Evolutionary conservation across 2,113 vertebrate species (phyloP).

Genomic region (Salvelinus fontinalis): DNA sequence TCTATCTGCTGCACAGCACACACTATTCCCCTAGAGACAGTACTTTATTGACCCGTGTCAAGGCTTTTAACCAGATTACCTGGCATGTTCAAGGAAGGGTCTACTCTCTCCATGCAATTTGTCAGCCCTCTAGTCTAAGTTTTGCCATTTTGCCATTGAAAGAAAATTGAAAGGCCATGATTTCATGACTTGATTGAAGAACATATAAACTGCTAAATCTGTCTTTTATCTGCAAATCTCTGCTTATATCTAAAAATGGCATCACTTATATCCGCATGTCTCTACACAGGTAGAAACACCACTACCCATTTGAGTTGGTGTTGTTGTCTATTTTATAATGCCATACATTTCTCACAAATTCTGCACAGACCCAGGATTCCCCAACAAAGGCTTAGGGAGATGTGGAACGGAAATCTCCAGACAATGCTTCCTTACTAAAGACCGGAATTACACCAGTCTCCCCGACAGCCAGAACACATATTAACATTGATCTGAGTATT

Average conservation of each 20-base stretch:
- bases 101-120: not conserved
- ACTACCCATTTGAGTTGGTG: not conserved
- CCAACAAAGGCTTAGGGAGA: conserved; percentile 4
- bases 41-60: not conserved
- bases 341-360: not conserved
- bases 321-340: not conserved
- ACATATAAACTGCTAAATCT: not conserved
- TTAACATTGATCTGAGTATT: conserved; percentile 38
- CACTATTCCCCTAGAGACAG: not conserved
- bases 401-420: conserved; percentile 13
- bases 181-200: not conserved
- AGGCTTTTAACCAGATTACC: not conserved
- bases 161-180: not conserved
- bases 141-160: not conserved
- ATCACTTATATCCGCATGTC: not conserved
- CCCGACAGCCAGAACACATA: conserved; percentile 47
- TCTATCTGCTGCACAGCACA: conserved; percentile 43
- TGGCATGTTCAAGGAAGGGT: not conserved
- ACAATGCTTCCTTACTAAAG: conserved; percentile 17
- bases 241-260: too few relatives aligned
- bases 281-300: not conserved
- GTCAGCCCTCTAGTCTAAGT: not conserved
- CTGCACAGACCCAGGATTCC: conserved; percentile 3
- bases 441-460: conserved; percentile 23
- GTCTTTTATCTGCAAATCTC: not conserved